Evolutionary conservation across 2,113 vertebrate genomes (phyloP).

Genomic region (Genyomyrus donnyi): DNA sequence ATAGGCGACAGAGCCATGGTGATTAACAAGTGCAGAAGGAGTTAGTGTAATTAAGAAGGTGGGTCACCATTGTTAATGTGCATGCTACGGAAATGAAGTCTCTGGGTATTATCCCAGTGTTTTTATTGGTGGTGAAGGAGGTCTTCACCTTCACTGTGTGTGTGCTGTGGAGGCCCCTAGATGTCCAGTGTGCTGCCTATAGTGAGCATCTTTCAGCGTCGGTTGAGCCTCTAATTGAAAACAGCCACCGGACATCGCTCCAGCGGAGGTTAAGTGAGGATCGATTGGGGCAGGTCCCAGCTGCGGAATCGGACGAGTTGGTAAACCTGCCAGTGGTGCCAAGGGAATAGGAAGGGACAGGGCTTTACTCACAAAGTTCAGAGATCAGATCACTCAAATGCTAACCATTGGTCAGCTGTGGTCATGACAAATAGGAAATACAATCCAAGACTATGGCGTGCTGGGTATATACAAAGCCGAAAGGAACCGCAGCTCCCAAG

Average conservation of each 20-base stretch:
- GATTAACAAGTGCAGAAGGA: neutral
- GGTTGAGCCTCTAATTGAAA: neutral
- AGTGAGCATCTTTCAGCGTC: neutral
- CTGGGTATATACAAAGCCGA: neutral
- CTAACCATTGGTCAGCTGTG: neutral
- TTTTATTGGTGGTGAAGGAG: conserved; percentile 1
- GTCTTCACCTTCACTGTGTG: neutral
- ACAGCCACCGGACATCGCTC: neutral
- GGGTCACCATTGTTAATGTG: neutral
- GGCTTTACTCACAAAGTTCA: neutral
- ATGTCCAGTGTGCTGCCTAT: neutral
- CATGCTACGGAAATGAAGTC: neutral
- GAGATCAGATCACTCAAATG: neutral
- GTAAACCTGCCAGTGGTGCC: neutral
- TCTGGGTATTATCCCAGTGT: neutral
- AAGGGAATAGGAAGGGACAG: neutral
- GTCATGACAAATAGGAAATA: neutral
- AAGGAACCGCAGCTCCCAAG: neutral
- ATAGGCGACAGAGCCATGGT: neutral
- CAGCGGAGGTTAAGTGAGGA: neutral
- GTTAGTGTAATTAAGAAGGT: neutral
- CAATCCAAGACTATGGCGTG: neutral
- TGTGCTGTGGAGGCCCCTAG: neutral
- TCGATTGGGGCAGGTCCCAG: neutral
- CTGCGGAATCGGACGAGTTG: neutral